These are phyloP conservation scores for Aphrophora alni DNA, from an alignment of 2,888 invertebrate genomes.

Conservation along the genomic window DNA sequence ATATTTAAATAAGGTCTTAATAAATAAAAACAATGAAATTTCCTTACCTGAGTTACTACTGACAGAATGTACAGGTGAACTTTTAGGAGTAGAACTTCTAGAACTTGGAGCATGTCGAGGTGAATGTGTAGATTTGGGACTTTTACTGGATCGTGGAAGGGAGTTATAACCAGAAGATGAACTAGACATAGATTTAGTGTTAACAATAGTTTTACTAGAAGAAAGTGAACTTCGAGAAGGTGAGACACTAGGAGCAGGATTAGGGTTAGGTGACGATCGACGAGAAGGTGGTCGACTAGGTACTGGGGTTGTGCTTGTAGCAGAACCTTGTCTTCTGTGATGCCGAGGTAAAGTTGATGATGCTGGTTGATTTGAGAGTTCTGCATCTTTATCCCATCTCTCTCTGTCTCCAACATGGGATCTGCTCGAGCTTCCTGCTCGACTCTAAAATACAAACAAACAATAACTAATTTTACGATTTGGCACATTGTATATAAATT, in stretches of 20 bases:
- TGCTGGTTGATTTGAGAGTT: neutral
- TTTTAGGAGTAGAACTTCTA: slow-evolving; percentile 26
- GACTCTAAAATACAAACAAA: slow-evolving; percentile 14
- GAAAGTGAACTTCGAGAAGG: slow-evolving; percentile 46
- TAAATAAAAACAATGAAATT: too few species aligned
- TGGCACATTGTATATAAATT: too few species aligned
- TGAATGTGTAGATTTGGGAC: slow-evolving; percentile 31
- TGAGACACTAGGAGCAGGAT: slow-evolving; percentile 40
- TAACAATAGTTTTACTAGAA: slow-evolving; percentile 49
- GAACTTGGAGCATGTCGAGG: slow-evolving; percentile 17
- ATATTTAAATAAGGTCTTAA: too few species aligned
- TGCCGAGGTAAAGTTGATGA: slow-evolving; percentile 33
- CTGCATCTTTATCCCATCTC: slow-evolving; percentile 14
- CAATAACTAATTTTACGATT: too few species aligned
- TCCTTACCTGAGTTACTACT: slow-evolving; percentile 54
- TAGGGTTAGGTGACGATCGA: slow-evolving; percentile 39
- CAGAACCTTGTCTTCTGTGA: slow-evolving; percentile 39
- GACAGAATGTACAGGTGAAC: slow-evolving; percentile 35
- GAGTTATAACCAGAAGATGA: slow-evolving; percentile 57
- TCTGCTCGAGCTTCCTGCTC: slow-evolving; percentile 31
- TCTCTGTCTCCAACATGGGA: slow-evolving; percentile 24
- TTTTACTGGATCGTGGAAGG: slow-evolving; percentile 49
- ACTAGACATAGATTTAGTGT: slow-evolving; percentile 49
- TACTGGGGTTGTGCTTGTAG: slow-evolving; percentile 37
- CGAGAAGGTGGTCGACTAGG: slow-evolving; percentile 46